Base-by-base conservation (phyloP, 64 coral and sea anemone genomes). In the Actinia tenebrosa region DNA sequence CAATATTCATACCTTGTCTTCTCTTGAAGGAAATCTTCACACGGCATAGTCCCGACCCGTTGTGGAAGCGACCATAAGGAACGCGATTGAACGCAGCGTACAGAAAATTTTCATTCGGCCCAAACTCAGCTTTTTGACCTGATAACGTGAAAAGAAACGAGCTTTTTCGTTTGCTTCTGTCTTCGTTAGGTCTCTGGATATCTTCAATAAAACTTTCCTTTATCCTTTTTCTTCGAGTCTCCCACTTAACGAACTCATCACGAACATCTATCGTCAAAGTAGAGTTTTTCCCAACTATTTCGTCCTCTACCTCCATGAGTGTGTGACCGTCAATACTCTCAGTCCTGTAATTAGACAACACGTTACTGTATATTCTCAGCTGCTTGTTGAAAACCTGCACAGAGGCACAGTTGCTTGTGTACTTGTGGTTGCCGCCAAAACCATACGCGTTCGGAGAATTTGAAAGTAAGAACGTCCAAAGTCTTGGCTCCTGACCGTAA, bases 31-130 rank as follows among this genome's bases (percentile, higher is more conserved):
- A 88, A n/a, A 94, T 91, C n/a, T 53, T 71, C 46, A 94, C 93
- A 16, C 59, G 61, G 53, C 93, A 94, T 53, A 94, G 68, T 25
- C 93, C 93, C 6, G 84, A 77, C 3, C 93, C 93, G 45, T 90
- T 84, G 45, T 89, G 89, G 50, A 94, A 94, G 0, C 56, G 83
- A 1, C 93, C 93, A 60, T 82, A 84, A 9, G 93, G 89, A 4
- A 94, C 93, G 13, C 93, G 60, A 9, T 94, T 94, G n/a, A 94
- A 94, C 10, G 56, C 93, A 1, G 80, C 86, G 19, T 91, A 94
- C 3, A 94, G 14, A 18, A 53, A 91, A 18, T 83, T 64, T 18
- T 94, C 89, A 53, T 59, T 58, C 8, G 93, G 93, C 18, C 93
- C 93, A 63, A 86, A 94, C 0, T 53, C 55, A 17, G 93, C 60